Evolutionary conservation across 53 echinoderm and acorn worm genomes (phyloP).

Genomic region (Patiria pectinifera): DNA sequence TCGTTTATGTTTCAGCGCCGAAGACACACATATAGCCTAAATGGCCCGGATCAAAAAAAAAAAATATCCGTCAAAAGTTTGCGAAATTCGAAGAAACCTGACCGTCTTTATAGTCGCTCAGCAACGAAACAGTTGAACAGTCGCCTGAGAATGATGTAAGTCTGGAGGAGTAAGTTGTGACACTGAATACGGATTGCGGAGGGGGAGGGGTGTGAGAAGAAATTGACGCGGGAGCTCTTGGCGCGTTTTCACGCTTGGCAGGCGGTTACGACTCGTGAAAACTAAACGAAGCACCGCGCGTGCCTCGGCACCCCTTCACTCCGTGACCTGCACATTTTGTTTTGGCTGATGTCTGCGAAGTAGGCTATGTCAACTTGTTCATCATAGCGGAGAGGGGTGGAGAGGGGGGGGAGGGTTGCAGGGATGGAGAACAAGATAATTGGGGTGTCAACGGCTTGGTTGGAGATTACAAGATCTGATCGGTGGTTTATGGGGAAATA

Average conservation of each 20-base stretch:
- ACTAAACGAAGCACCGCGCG: neutral
- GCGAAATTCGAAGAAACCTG: neutral
- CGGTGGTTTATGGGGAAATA: neutral
- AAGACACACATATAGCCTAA: too few relatives aligned
- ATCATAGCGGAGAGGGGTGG: neutral
- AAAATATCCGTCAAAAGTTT: neutral
- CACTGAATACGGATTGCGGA: neutral
- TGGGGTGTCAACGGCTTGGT: neutral
- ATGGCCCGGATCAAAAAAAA: too few relatives aligned
- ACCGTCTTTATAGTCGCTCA: neutral
- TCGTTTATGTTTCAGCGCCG: too few relatives aligned
- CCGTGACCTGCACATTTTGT: neutral
- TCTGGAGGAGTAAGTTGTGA: neutral
- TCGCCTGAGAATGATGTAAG: neutral
- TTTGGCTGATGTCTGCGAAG: neutral
- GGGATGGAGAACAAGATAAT: neutral
- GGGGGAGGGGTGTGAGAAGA: too few relatives aligned
- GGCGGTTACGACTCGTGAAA: neutral
- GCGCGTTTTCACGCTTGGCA: conserved; percentile 39
- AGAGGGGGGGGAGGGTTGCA: too few relatives aligned
- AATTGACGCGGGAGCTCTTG: neutral
- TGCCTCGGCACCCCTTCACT: neutral
- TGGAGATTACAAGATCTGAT: neutral
- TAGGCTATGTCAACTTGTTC: conserved; percentile 17
- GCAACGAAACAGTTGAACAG: neutral